Evolutionary conservation across 2,113 vertebrate genomes (phyloP).

Genomic region (Dermatemys mawii): DNA sequence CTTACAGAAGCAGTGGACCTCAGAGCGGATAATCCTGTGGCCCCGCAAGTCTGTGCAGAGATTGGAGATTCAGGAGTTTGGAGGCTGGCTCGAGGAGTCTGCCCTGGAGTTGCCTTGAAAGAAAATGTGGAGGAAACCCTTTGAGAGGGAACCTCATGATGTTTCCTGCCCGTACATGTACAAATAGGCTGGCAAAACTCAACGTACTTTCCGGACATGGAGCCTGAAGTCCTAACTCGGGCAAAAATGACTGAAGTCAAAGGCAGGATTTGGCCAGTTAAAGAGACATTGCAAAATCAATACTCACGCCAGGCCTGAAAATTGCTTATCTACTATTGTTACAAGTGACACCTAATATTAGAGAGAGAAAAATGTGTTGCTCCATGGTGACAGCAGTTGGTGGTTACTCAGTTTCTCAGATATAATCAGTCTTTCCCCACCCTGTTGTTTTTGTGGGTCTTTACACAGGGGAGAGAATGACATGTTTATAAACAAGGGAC

Average conservation of each 20-base stretch:
- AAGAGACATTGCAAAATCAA: background rate
- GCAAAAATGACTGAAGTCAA: background rate
- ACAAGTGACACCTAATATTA: background rate
- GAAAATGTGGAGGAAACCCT: background rate
- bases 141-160: background rate
- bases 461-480: background rate
- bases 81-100: background rate
- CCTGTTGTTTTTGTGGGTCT: background rate
- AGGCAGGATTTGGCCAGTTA: background rate
- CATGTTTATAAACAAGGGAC: background rate
- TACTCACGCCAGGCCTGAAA: background rate
- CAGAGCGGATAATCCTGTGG: background rate
- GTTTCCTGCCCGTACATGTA: background rate
- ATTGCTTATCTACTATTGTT: background rate
- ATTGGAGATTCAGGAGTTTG: background rate
- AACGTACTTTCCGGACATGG: background rate
- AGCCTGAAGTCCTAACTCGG: background rate
- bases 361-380: background rate
- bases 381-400: background rate
- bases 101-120: background rate
- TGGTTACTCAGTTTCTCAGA: rapidly evolving
- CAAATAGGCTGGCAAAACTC: background rate
- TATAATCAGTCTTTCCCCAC: background rate
- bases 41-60: background rate
- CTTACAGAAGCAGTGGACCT: background rate